Evolutionary conservation across 2,888 invertebrate species (phyloP), one percentile per base, ranked within the genome.

Genomic region (Tetragnatha montana): DNA sequence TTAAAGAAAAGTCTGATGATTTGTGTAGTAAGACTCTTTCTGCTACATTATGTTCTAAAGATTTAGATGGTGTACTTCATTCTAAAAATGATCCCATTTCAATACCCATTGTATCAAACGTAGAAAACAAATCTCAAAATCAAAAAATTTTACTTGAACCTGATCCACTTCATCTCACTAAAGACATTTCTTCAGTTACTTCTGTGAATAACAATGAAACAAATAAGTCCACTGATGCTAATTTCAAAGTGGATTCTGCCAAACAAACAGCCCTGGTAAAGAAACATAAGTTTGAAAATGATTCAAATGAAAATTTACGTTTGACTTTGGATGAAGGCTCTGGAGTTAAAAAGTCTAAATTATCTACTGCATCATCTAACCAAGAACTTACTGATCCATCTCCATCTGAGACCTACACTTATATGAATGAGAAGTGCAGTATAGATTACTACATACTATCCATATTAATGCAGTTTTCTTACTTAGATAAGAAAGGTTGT

Each of bases 401-500:
- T 8, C 47, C 14, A 21, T 70, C 76, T 60, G 70, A 78, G 35
- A 51, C 21, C 8, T 69, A 22, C 19, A 35, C 35, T 21, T 35
- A 22, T 12, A 49, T n/a, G 2, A 35, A 51, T 68, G 73, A 78
- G 12, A 80, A 75, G 68, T 22, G 12, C 7, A 47, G 71, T 22
- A 60, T 91, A 8, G 91, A 88, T 85, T 19, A 68, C n/a, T 21
- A 82, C 70, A 68, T 91, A 8, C 69, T 91, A 60, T 12, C 73
- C n/a, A 74, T 91, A 12, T 80, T 93, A 17, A 93, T 92, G 0
- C 87, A 92, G 71, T 91, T 93, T 10, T 93, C 93, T 7, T 81
- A 85, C 73, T 60, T 73, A 21, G 71, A 81, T 47, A 92, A 92
- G 47, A 92, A 92, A 88, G 92, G 92, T 12, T 92, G 92, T 49